phyloP scores from a whole-genome alignment of 2,113 vertebrate species.

The Stigmatopora nigra region DNA sequence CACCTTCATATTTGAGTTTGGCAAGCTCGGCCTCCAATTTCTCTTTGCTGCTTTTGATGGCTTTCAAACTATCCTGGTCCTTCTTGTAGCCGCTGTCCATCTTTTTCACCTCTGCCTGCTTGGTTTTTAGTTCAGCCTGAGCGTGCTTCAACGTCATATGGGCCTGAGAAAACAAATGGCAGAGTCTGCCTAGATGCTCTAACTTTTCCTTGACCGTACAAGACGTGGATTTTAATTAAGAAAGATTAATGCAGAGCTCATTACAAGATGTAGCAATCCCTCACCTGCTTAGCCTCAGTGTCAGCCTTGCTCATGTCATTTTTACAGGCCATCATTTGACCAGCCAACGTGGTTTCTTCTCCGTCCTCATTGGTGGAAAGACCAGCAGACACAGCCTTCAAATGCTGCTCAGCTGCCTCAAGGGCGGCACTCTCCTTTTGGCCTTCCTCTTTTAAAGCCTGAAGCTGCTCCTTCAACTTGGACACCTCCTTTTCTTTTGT shows the following conservation, averaged over 20 bases:
- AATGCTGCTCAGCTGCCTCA: conserved; percentile 78
- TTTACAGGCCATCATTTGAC: conserved; percentile 91
- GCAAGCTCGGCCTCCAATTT: conserved; percentile 76
- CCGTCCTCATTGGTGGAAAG: conserved; percentile 83
- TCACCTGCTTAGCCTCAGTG: conserved; percentile 90
- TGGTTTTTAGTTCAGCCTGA: conserved; percentile 83
- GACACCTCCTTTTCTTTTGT: conserved; percentile 81
- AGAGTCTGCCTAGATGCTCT: neutral
- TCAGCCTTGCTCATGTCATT: conserved; percentile 88
- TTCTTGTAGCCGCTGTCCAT: conserved; percentile 84
- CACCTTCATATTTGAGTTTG: conserved; percentile 85
- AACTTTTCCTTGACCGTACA: neutral
- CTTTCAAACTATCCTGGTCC: conserved; percentile 73
- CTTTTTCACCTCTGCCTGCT: conserved; percentile 83
- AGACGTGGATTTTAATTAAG: neutral
- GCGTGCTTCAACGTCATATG: conserved; percentile 88
- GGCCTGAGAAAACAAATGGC: conserved; percentile 62
- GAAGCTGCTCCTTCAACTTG: conserved; percentile 69
- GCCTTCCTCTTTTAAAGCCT: conserved; percentile 68
- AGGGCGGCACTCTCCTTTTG: conserved; percentile 70
- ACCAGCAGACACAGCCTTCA: conserved; percentile 85
- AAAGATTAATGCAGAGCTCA: neutral
- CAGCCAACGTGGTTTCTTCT: conserved; percentile 80
- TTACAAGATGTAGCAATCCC: neutral
- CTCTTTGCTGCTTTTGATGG: conserved; percentile 68